Percentiles rank a stretch among this genome's conserved stretches.
These are phyloP conservation scores for Diplosoma virens DNA, from an alignment of 23 tunicate genomes.

Conservation along the genomic window DNA sequence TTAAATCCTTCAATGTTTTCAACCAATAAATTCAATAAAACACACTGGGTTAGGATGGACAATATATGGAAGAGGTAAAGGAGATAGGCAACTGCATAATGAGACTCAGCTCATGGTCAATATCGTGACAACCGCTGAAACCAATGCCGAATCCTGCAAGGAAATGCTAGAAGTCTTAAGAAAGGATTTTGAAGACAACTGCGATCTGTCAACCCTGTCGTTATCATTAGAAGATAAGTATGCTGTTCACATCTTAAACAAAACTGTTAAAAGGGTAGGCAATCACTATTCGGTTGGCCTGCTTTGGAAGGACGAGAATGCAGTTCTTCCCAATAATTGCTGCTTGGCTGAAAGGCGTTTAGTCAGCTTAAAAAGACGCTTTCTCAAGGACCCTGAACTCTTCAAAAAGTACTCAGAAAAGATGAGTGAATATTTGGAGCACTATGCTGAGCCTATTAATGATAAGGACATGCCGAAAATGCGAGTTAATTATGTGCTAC, in stretches of 20 bases:
- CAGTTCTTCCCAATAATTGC: not conserved
- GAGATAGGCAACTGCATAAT: too few species aligned
- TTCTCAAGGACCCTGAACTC: not conserved
- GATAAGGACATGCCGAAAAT: not conserved
- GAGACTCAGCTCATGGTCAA: too few species aligned
- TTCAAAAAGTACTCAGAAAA: not conserved
- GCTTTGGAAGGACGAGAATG: not conserved
- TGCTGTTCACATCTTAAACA: not conserved
- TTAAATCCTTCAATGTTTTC: too few species aligned
- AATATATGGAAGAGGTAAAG: too few species aligned
- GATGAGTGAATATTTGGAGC: not conserved
- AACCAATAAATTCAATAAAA: too few species aligned
- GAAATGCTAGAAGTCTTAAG: too few species aligned
- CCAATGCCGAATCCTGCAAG: too few species aligned
- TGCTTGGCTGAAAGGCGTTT: not conserved
- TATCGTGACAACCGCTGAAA: too few species aligned
- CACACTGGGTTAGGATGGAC: too few species aligned
- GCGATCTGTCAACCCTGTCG: too few species aligned
- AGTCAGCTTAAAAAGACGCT: not conserved
- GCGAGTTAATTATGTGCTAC: not conserved
- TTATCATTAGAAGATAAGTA: not conserved
- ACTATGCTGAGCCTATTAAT: not conserved
- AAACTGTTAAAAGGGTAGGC: not conserved
- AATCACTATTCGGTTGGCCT: not conserved
- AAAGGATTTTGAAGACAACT: too few species aligned